A percentile compares a stretch with the other conserved stretches of the same genome.
phyloP scores from a whole-genome alignment of 2,888 invertebrate genomes.

The Monochamus alternatus region DNA sequence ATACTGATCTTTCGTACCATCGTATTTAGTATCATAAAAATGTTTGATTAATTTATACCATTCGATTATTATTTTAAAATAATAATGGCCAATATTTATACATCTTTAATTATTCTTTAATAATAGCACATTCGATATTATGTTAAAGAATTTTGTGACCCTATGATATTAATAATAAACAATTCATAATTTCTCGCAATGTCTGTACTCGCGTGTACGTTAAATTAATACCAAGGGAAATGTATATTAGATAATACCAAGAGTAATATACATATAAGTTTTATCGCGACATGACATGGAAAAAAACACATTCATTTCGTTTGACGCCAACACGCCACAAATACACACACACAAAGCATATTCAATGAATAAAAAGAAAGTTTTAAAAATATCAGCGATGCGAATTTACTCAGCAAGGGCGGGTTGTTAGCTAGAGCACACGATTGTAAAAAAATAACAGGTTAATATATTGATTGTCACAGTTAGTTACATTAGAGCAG shows the following conservation, averaged over 20 bases:
- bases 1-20: no score
- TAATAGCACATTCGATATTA: no score
- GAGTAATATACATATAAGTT: not conserved
- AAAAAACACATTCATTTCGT: not conserved
- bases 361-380: conserved; percentile 29
- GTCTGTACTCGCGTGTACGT: not conserved
- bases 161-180: no score
- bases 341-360: conserved; percentile 30
- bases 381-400: conserved; percentile 32
- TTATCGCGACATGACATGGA: conserved; percentile 14
- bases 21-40: no score
- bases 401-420: not conserved
- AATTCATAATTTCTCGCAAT: no score
- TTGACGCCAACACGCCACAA: not conserved
- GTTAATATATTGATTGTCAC: no score
- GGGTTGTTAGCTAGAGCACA: not conserved
- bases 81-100: no score
- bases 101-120: no score
- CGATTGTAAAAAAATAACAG: not conserved
- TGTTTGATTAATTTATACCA: no score
- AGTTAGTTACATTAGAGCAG: no score
- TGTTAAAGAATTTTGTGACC: no score
- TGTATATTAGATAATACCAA: not conserved
- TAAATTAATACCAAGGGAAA: not conserved
- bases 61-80: no score